Conservation (phyloP, 2,113 vertebrate species). For the Odocoileus hemionus region DNA sequence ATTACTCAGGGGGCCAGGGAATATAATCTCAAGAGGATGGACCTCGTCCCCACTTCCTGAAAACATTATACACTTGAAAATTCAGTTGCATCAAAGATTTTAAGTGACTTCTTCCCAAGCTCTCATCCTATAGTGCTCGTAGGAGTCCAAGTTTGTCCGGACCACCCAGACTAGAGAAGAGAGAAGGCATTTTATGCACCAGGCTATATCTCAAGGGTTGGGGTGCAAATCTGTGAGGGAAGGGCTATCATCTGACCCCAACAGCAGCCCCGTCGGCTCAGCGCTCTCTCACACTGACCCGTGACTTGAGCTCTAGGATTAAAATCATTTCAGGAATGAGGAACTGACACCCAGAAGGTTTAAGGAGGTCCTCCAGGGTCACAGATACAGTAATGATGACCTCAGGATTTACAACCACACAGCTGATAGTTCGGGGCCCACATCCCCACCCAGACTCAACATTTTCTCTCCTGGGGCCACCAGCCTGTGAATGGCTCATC, state of each 20-base stretch:
- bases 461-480: fast-evolving
- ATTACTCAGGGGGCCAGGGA: background rate
- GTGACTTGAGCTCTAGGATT: background rate
- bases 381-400: fast-evolving
- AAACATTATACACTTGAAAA: fast-evolving
- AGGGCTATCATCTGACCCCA: fast-evolving
- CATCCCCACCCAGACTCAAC: fast-evolving
- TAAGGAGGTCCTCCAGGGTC: background rate
- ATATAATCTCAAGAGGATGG: fast-evolving
- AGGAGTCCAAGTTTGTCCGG: fast-evolving
- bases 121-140: fast-evolving
- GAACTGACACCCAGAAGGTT: fast-evolving
- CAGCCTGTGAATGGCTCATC: background rate
- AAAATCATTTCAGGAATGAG: background rate
- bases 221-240: fast-evolving
- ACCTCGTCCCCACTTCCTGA: background rate
- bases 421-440: fast-evolving
- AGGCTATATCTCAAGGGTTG: fast-evolving
- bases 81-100: background rate
- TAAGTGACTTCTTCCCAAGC: background rate
- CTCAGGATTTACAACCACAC: background rate
- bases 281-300: background rate
- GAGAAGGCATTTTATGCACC: fast-evolving
- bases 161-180: fast-evolving
- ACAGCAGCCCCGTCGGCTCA: fast-evolving